Evolutionary conservation across 2,113 vertebrate genomes (phyloP).

Genomic region (Ophthalmolycus amberensis): DNA sequence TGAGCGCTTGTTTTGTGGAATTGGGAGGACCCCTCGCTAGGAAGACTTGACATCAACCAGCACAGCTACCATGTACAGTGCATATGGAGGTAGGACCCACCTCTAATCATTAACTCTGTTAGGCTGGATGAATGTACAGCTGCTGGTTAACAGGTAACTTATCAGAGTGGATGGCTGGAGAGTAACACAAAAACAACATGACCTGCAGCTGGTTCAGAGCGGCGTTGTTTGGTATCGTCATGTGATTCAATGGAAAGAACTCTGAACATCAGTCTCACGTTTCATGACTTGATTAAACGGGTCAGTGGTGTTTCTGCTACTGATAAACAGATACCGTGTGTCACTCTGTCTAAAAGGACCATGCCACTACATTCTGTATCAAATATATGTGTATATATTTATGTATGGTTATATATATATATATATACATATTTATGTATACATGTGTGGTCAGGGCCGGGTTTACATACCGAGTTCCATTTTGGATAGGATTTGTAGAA

Average conservation of each 20-base stretch:
- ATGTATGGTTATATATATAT: no score
- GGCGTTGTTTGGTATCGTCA: not conserved
- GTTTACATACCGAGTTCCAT: not conserved
- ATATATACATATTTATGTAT: no score
- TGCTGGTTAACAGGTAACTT: constrained; percentile 50
- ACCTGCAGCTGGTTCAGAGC: not conserved
- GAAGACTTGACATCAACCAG: constrained; percentile 1
- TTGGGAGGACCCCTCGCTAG: constrained; percentile 17
- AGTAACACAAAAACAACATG: not conserved
- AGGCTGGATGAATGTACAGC: constrained; percentile 3
- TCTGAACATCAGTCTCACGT: not conserved
- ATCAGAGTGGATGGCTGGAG: constrained; percentile 1
- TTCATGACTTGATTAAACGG: not conserved
- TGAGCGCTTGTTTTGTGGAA: constrained; percentile 25
- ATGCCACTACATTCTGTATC: no score
- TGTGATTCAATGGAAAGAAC: not conserved
- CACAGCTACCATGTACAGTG: constrained; percentile 72
- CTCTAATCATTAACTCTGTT: constrained; percentile 54
- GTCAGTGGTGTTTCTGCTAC: not conserved
- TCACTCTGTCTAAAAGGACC: no score
- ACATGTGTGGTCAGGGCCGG: not conserved
- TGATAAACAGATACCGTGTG: not conserved
- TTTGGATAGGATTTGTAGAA: not conserved
- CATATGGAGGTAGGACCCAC: constrained; percentile 75
- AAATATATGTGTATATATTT: no score